Percentiles rank a stretch among this genome's conserved stretches.
phyloP scores from a whole-genome alignment of 2,888 invertebrate genomes.

The Punctoribates punctum region DNA sequence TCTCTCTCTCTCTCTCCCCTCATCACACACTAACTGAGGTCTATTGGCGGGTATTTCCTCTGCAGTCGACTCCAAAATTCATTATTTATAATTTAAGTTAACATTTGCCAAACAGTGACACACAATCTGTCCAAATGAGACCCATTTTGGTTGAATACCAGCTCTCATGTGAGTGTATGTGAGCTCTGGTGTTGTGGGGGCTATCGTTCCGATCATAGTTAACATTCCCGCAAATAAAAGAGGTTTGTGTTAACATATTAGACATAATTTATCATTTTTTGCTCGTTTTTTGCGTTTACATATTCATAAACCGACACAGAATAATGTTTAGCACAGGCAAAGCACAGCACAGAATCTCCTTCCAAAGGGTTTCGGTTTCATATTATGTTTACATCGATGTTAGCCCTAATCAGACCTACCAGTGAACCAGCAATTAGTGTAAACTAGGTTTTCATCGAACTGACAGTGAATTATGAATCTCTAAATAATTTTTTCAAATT shows the following conservation, averaged over 20 bases:
- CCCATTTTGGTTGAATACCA: not conserved
- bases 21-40: not conserved
- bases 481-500: too few relatives aligned
- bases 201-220: conserved; percentile 2
- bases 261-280: conserved; percentile 24
- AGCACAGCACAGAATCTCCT: too few relatives aligned
- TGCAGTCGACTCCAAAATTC: conserved; percentile 24
- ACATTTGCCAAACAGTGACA: conserved; percentile 20
- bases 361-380: not conserved
- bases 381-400: not conserved
- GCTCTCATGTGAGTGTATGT: not conserved
- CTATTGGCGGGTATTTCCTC: not conserved
- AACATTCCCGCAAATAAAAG: conserved; percentile 31
- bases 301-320: too few relatives aligned
- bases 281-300: not conserved
- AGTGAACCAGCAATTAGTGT: too few relatives aligned
- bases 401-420: not conserved
- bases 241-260: conserved; percentile 27
- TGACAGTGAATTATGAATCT: too few relatives aligned
- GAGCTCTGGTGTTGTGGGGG: not conserved
- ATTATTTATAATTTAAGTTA: conserved; percentile 34
- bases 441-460: too few relatives aligned
- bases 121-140: conserved; percentile 31
- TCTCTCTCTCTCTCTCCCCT: not conserved
- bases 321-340: too few relatives aligned